phyloP scores from a whole-genome alignment of 2,113 vertebrate genomes.

The Pica pica region DNA sequence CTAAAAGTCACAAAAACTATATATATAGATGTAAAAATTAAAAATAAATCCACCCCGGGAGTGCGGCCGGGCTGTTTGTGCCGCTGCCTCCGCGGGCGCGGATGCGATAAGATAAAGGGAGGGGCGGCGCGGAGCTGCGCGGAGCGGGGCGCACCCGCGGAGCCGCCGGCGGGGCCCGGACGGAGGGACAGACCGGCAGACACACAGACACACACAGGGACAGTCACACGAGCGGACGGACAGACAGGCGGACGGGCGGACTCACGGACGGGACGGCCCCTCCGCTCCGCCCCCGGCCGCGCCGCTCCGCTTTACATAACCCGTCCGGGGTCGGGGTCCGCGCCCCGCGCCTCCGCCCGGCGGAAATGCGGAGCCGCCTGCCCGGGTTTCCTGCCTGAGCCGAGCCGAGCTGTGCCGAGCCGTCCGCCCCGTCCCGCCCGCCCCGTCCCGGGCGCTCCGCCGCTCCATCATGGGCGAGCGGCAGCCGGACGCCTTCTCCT shows the following conservation, averaged over 20 bases:
- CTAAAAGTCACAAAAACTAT: background rate
- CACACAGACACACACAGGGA: background rate
- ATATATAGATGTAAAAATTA: background rate
- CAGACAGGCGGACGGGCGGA: background rate
- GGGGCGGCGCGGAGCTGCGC: background rate
- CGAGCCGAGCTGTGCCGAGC: background rate
- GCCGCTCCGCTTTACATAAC: constrained; percentile 44
- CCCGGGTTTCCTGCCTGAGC: constrained; percentile 31
- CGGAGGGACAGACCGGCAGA: background rate
- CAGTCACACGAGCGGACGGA: background rate
- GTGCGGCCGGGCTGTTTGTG: background rate
- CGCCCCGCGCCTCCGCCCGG: background rate
- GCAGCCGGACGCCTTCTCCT: constrained; percentile 25
- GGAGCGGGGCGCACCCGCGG: background rate
- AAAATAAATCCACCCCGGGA: background rate
- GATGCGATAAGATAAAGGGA: constrained; percentile 52
- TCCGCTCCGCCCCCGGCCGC: background rate
- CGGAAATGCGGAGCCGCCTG: constrained; percentile 39
- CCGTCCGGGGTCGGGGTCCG: constrained; percentile 11
- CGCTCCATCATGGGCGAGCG: constrained; percentile 31
- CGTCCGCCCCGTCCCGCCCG: background rate
- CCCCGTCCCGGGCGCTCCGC: background rate
- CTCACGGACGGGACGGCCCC: background rate
- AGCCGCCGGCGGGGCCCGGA: background rate
- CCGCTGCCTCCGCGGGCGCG: constrained; percentile 39